A percentile compares a stretch with the other conserved stretches of the same genome.
Conservation (phyloP, 1,140 invertebrate genomes). For the Macrosteles quadrilineatus region DNA sequence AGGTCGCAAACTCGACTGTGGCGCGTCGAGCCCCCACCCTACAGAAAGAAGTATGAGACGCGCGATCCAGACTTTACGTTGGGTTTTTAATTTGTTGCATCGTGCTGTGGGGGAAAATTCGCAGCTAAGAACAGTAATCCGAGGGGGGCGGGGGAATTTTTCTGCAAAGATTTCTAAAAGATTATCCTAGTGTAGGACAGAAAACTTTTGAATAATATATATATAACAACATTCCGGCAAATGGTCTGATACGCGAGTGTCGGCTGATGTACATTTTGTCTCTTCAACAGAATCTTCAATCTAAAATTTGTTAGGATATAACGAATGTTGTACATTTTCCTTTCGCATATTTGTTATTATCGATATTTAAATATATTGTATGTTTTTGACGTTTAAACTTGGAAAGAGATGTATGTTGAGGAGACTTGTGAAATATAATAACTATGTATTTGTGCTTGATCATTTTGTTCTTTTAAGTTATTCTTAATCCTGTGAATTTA, state of each 20-base stretch:
- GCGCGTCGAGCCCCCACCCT: not conserved
- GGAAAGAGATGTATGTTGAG: conserved; percentile 27
- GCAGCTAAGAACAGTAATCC: conserved; percentile 28
- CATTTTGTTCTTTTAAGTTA: conserved; percentile 29
- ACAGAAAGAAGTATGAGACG: not conserved
- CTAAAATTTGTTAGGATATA: conserved; percentile 25
- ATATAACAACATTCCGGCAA: conserved; percentile 28
- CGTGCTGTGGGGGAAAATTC: conserved; percentile 17
- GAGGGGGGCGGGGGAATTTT: conserved; percentile 23
- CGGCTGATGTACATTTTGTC: conserved; percentile 29
- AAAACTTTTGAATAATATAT: conserved; percentile 21
- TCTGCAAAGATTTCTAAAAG: conserved; percentile 31
- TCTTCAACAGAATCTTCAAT: conserved; percentile 29
- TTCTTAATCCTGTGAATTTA: conserved; percentile 24
- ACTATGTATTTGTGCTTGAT: conserved; percentile 32
- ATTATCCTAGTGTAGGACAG: conserved; percentile 29
- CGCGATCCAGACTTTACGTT: conserved; percentile 18
- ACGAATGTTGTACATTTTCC: conserved; percentile 22
- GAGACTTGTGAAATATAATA: conserved; percentile 32
- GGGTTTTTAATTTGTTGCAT: conserved; percentile 27
- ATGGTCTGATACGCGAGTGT: conserved; percentile 14
- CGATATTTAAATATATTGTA: conserved; percentile 18
- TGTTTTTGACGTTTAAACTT: conserved; percentile 5
- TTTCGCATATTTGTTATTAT: conserved; percentile 25
- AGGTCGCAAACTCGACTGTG: conserved; percentile 16